Conservation (phyloP, 2,797 vertebrate species). For the Prunella strophiata region DNA sequence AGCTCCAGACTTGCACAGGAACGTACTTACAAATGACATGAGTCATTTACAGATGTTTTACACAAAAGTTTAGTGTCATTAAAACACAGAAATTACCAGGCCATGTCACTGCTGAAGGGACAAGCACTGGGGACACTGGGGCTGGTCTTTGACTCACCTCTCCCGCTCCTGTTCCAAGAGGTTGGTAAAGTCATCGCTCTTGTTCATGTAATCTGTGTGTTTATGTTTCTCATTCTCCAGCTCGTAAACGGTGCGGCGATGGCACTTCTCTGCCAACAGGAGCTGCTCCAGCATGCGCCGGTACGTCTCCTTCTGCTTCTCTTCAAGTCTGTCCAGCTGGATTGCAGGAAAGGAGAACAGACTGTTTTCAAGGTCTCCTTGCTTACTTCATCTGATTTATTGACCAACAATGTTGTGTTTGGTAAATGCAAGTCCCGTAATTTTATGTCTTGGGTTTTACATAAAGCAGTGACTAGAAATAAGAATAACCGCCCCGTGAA, state of each 20-base stretch:
- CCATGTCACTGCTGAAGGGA: neutral
- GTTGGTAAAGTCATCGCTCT: constrained; percentile 97
- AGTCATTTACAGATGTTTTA: neutral
- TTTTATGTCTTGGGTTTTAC: neutral
- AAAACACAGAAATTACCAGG: neutral
- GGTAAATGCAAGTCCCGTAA: neutral
- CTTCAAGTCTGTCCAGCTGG: constrained; percentile 94
- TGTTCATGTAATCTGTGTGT: constrained; percentile 94
- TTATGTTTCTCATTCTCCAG: constrained; percentile 92
- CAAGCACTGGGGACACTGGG: neutral
- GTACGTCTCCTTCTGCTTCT: constrained; percentile 94
- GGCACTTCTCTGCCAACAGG: constrained; percentile 93
- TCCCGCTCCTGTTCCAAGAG: constrained; percentile 96
- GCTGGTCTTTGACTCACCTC: constrained; percentile 80
- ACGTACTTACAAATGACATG: neutral
- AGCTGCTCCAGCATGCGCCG: constrained; percentile 97
- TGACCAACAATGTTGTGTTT: constrained; percentile 17
- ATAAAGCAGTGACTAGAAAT: constrained; percentile 22
- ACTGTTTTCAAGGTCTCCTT: constrained; percentile 7
- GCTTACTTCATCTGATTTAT: constrained; percentile 42
- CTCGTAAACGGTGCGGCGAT: constrained; percentile 90
- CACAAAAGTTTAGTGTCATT: neutral
- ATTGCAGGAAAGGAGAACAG: constrained; percentile 42
- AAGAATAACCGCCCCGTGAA: neutral
- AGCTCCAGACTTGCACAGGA: neutral